phyloP scores from a whole-genome alignment of 2,797 vertebrate species.

The Cryptoblepharus egeriae region DNA sequence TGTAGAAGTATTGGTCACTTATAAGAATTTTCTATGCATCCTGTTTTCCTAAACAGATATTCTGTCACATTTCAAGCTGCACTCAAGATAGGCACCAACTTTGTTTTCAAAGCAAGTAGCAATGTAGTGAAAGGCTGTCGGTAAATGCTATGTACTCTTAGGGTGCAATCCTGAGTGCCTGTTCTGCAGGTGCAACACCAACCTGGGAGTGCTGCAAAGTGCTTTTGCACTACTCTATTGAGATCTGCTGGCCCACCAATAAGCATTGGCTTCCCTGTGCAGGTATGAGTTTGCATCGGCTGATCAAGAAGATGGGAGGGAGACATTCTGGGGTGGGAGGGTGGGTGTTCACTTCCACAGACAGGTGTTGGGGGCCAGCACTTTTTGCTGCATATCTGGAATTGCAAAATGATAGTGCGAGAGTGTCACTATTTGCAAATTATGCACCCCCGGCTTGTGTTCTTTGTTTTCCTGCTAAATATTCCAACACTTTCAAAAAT shows the following conservation, averaged over 20 bases:
- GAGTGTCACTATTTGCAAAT: not conserved
- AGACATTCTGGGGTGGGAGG: too few relatives aligned
- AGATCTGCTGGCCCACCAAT: too few relatives aligned
- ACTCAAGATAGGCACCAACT: not conserved
- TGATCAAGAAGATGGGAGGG: too few relatives aligned
- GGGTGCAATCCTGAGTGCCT: too few relatives aligned
- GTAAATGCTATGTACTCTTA: not conserved
- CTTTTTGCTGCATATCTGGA: not conserved
- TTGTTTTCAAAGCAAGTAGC: not conserved
- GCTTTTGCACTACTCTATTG: too few relatives aligned
- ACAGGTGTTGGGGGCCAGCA: too few relatives aligned
- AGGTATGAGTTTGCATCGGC: too few relatives aligned
- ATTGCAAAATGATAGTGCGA: not conserved
- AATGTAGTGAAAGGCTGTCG: not conserved
- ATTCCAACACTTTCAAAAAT: not conserved
- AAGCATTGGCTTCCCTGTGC: too few relatives aligned
- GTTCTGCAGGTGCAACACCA: too few relatives aligned
- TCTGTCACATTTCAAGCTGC: not conserved
- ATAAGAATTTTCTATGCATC: not conserved
- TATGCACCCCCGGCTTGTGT: not conserved
- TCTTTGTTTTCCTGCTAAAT: not conserved
- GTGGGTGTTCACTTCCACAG: too few relatives aligned
- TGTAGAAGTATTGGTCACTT: not conserved
- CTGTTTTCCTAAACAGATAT: not conserved
- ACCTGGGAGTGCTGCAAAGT: too few relatives aligned